Percentiles rank a stretch among this genome's conserved stretches.
phyloP scores from a whole-genome alignment of 2,113 vertebrate species.

The Prionailurus bengalensis region DNA sequence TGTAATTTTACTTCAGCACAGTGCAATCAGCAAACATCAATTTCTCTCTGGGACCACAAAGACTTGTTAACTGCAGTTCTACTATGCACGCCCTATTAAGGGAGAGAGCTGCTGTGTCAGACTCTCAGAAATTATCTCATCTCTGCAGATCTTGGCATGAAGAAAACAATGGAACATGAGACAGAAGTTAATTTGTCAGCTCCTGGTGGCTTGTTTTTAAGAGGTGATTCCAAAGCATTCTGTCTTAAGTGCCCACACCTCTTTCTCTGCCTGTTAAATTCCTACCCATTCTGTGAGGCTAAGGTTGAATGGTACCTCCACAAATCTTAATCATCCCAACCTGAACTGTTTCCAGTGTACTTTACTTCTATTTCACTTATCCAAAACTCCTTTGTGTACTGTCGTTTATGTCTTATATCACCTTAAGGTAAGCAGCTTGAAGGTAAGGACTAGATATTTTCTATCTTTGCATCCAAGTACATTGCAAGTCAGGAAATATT shows the following conservation, averaged over 20 bases:
- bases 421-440: neutral
- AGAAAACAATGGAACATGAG: neutral
- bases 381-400: neutral
- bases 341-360: neutral
- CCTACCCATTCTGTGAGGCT: neutral
- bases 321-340: neutral
- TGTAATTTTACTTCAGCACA: slow-evolving; percentile 82
- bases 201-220: neutral
- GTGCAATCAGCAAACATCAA: slow-evolving; percentile 82
- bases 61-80: slow-evolving; percentile 75
- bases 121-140: neutral
- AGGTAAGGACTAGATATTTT: neutral
- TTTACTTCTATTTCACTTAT: neutral
- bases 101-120: neutral
- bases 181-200: slow-evolving; percentile 37
- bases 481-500: neutral
- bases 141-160: neutral
- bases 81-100: neutral
- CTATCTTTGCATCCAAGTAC: neutral
- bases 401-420: neutral
- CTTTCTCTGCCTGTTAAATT: neutral
- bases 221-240: neutral
- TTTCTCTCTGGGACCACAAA: slow-evolving; percentile 82
- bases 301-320: neutral
- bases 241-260: neutral